Percentiles rank a stretch among this genome's conserved stretches.
phyloP scores from a whole-genome alignment of 2,888 invertebrate genomes.

The Subacronicta megacephala region DNA sequence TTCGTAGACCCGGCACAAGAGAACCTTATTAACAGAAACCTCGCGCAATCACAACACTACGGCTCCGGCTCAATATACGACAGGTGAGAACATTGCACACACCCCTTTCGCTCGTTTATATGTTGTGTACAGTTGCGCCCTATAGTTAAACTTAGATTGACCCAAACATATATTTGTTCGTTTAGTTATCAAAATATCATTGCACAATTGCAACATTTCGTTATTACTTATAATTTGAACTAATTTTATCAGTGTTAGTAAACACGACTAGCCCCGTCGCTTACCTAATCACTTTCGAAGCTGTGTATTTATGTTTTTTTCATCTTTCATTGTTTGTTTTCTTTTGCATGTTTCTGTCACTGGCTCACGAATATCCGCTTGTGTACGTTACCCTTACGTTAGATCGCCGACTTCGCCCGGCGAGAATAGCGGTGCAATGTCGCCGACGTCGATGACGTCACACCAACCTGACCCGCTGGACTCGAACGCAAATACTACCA shows the following conservation, averaged over 20 bases:
- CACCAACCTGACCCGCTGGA: slow-evolving; percentile 72
- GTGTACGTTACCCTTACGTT: slow-evolving; percentile 80
- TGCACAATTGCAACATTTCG: slow-evolving; percentile 67
- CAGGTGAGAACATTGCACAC: slow-evolving; percentile 89
- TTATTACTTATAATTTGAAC: slow-evolving; percentile 65
- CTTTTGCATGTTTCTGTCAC: slow-evolving; percentile 88
- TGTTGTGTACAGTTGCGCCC: slow-evolving; percentile 74
- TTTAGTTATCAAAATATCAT: slow-evolving; percentile 56
- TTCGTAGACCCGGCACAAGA: slow-evolving; percentile 96
- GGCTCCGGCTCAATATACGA: slow-evolving; percentile 95
- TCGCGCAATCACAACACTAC: slow-evolving; percentile 92
- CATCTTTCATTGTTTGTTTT: slow-evolving; percentile 79
- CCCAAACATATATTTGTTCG: slow-evolving; percentile 45
- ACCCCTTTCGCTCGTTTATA: slow-evolving; percentile 49
- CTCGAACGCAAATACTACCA: slow-evolving; percentile 74
- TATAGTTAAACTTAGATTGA: slow-evolving; percentile 59
- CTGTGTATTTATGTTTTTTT: slow-evolving; percentile 70
- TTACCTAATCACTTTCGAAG: slow-evolving; percentile 73
- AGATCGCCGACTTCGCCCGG: slow-evolving; percentile 86
- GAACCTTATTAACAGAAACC: slow-evolving; percentile 93
- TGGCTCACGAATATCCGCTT: slow-evolving; percentile 88
- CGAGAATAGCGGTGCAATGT: slow-evolving; percentile 84
- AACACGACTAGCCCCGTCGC: slow-evolving; percentile 68
- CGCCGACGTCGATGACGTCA: slow-evolving; percentile 79
- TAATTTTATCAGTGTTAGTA: slow-evolving; percentile 58